Base-by-base conservation (phyloP, 2,888 invertebrate genomes). In the Villa cingulata region DNA sequence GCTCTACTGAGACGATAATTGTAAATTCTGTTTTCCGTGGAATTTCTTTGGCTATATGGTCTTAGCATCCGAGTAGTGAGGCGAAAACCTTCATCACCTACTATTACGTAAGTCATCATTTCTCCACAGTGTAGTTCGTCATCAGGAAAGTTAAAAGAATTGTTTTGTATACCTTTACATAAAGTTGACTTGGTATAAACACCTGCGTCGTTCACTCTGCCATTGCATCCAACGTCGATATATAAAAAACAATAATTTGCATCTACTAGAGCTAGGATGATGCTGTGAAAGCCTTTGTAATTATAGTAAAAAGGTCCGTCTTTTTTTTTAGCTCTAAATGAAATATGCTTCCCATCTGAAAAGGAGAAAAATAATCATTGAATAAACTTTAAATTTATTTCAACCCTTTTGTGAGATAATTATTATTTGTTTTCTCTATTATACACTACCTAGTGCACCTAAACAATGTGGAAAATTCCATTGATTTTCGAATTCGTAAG, bases 261-360 rank as follows among this genome's bases (percentile, higher is more conserved):
- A 52, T 58, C 56, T 41, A 56, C 55, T 45, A 51, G 40, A 19
- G 54, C 51, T 34, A 55, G 48, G 39, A 57, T 47, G 17, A 37
- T 37, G 17, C 37, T 37, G 37, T 37, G 6, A 16, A 9, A 37
- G 2, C 37, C 37, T 16, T 37, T 37, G 4, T 37, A 16, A 3
- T 37, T 16, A 17, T 37, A 18, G 4, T 2, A 37, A 12, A 3
- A 37, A 37, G 37, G 6, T 6, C 9, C 37, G 15, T 37, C 37
- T 10, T 10, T 10, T 16, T 37, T 37, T 16, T 37, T 37, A 3
- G 37, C 9, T 4, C 17, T 16, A 37, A 37, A 37, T 5, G 37
- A 5, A 17, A 37, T 16, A 37, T 37, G 37, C 17, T 37, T 37
- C 6, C 37, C 37, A 37, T 37, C 37, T 29, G 29, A 29, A 29